Conservation (phyloP, 2,888 invertebrate species). For the Catocala nupta region DNA sequence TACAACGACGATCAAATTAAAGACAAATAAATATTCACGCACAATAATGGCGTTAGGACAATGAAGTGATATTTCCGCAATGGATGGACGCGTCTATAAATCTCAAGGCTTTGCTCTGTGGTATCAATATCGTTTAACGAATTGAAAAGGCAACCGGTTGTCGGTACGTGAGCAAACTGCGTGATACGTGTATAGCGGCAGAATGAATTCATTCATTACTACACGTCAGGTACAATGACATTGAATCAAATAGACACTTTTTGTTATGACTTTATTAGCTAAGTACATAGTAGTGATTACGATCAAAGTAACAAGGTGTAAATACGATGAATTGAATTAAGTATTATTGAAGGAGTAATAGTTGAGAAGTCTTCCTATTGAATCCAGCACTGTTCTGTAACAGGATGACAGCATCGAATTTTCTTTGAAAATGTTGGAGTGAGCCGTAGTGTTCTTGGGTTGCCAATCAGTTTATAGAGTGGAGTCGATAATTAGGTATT, state of each 20-base stretch:
- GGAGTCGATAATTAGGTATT: no score
- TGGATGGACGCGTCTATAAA: constrained; percentile 49
- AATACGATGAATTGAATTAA: no score
- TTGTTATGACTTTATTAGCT: constrained; percentile 33
- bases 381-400: no score
- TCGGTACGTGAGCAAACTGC: constrained; percentile 72
- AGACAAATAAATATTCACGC: constrained; percentile 31
- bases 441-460: no score
- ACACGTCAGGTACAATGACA: constrained; percentile 59
- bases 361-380: no score
- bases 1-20: constrained; percentile 17
- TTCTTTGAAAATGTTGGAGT: no score
- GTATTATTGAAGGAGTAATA: no score
- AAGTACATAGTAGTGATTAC: constrained; percentile 20
- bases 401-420: no score
- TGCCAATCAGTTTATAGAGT: no score
- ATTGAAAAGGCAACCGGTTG: constrained; percentile 67
- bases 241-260: constrained; percentile 45
- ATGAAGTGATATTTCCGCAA: constrained; percentile 48
- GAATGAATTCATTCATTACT: constrained; percentile 66
- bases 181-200: constrained; percentile 57
- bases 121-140: constrained; percentile 58
- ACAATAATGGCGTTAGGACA: constrained; percentile 29
- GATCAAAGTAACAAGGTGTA: not conserved
- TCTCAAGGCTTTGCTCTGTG: constrained; percentile 51